phyloP scores from a whole-genome alignment of 2,797 vertebrate genomes.

The Anomalospiza imberbis region DNA sequence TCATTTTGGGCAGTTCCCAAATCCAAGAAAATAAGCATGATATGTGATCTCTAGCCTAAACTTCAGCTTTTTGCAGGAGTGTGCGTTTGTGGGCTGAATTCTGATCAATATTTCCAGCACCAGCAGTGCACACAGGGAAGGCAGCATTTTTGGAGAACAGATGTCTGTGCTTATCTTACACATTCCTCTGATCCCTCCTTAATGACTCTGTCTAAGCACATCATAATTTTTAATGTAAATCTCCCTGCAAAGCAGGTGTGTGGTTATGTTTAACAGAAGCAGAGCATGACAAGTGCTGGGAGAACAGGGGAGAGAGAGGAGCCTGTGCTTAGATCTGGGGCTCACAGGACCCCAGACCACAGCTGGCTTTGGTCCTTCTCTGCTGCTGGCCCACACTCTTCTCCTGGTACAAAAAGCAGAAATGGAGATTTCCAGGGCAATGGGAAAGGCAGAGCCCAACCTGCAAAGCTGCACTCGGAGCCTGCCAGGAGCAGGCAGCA shows the following conservation, averaged over 20 bases:
- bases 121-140: neutral
- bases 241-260: neutral
- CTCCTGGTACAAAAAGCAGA: neutral
- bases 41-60: neutral
- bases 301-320: neutral
- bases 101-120: neutral
- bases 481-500: slow-evolving; percentile 1
- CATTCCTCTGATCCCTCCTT: slow-evolving; percentile 9
- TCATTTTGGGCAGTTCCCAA: neutral
- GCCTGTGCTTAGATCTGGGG: neutral
- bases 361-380: neutral
- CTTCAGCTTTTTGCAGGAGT: neutral
- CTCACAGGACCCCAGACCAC: neutral
- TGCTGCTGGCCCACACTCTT: neutral
- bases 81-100: neutral
- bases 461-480: neutral
- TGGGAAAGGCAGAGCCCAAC: neutral
- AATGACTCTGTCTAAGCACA: neutral
- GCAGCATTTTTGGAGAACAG: neutral
- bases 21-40: neutral
- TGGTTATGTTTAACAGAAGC: neutral
- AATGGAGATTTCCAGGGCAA: neutral
- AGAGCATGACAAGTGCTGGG: neutral
- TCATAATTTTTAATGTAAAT: neutral
- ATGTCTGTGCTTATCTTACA: neutral